Evolutionary conservation across 2,113 vertebrate species (phyloP).

Genomic region (Gallinago media): DNA sequence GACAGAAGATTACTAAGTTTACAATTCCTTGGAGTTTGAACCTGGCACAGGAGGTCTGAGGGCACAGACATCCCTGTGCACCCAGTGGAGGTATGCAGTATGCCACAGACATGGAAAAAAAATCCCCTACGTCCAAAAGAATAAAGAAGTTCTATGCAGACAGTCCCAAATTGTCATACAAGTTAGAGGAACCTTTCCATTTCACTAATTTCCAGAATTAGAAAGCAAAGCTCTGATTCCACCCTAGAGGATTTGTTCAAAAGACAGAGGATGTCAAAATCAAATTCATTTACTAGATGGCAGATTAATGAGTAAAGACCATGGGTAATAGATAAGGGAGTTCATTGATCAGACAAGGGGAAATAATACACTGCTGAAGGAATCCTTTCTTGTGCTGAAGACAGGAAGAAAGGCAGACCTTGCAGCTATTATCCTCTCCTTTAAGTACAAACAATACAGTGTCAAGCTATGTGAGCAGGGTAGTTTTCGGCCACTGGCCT

Average conservation of each 20-base stretch:
- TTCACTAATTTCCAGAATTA: not conserved
- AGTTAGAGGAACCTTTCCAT: not conserved
- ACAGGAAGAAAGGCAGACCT: not conserved
- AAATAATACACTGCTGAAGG: not conserved
- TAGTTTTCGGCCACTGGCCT: not conserved
- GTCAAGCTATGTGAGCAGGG: not conserved
- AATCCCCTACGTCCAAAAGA: not conserved
- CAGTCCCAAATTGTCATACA: not conserved
- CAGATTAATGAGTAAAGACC: constrained; percentile 1
- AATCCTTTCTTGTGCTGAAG: not conserved
- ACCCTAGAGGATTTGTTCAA: constrained; percentile 3
- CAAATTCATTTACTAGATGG: not conserved
- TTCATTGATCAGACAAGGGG: constrained; percentile 5
- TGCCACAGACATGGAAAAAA: not conserved
- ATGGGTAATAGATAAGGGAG: not conserved
- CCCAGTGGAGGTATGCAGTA: not conserved
- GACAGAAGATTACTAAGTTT: not conserved
- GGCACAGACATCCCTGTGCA: not conserved
- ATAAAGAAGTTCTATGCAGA: not conserved
- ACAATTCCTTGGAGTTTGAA: not conserved
- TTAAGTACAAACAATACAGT: not conserved
- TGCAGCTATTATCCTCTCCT: constrained; percentile 6
- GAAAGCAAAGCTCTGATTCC: not conserved
- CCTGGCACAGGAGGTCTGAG: not conserved
- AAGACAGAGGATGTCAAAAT: constrained; percentile 42